Percentiles rank a stretch among this genome's conserved stretches.
These are phyloP conservation scores for Goniozus legneri DNA, from an alignment of 1,140 invertebrate species.

Conservation along the genomic window DNA sequence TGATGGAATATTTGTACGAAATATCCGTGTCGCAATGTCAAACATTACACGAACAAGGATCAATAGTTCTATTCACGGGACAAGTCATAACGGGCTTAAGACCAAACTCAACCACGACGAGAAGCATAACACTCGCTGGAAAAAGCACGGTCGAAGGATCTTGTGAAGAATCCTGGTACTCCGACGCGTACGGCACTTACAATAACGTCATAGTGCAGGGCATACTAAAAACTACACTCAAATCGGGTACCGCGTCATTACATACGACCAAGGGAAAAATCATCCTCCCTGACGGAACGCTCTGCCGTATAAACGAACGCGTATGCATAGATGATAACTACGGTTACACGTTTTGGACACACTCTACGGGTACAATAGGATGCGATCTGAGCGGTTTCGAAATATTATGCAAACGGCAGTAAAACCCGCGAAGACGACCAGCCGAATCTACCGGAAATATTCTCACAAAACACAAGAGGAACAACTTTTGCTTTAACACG, in stretches of 20 bases:
- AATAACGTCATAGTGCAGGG: conserved; percentile 11
- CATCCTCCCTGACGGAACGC: background rate
- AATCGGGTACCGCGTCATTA: conserved; percentile 1
- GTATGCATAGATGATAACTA: conserved; percentile 10
- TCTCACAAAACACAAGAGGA: background rate
- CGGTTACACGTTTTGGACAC: too few species aligned
- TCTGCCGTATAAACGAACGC: background rate
- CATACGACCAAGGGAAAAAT: conserved; percentile 6
- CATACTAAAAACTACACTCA: background rate
- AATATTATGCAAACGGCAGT: too few species aligned
- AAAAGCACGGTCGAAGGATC: background rate
- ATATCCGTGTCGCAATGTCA: background rate
- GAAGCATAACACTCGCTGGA: conserved; percentile 4
- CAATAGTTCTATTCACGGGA: background rate
- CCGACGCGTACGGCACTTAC: conserved; percentile 13
- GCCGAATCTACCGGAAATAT: too few species aligned
- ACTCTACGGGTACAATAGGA: too few species aligned
- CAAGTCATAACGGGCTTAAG: background rate
- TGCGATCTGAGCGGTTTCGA: too few species aligned
- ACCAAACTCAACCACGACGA: conserved; percentile 5
- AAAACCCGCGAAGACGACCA: too few species aligned
- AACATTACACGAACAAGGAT: background rate
- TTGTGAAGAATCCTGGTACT: conserved; percentile 8
- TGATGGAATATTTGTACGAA: background rate
- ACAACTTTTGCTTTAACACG: conserved; percentile 1